Evolutionary conservation across 1,140 invertebrate species (phyloP), one percentile per base, ranked within the genome.

Genomic region (Oryzaephilus surinamensis): DNA sequence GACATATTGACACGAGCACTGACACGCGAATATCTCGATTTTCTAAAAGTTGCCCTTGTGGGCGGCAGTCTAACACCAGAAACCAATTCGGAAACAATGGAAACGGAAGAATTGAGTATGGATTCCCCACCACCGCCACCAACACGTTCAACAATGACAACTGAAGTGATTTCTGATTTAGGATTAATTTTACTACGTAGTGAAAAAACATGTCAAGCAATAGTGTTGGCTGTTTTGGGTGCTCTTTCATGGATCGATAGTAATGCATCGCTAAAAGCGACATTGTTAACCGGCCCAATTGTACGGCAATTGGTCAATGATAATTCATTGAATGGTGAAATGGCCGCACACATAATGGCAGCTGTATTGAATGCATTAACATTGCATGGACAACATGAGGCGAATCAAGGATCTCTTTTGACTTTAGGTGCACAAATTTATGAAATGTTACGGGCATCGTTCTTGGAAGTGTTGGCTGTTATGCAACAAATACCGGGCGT

Each of bases 231-330:
- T 31, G 69, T 82, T 40, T 59, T 77, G 10, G 72, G 70, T 33
- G 81, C 83, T n/a, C 61, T 92, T 3, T 80, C 78, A 15, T 92
- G 89, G 88, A 80, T 79, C 48, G 89, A 93, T 55, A 84, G 84
- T 36, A 76, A 71, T 30, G 77, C 77, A 17, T 87, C 81, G 52
- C 63, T 86, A 40, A 84, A 83, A 56, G 81, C 84, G 7, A 77
- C 78, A 3, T 67, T 71, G 20, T 64, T 91, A 18, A 74, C 80
- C 13, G 74, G 74, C 35, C 46, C 79, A 0, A 72, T 82, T 31
- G 72, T 81, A 43, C 65, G 74, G 14, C 66, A 71, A 43, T 54
- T 79, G 18, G 67, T 66, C 6, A 65, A 63, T 10, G 72, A 76
- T 45, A 69, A 70, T n/a, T 68, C 71, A 34, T 60, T 81, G 19